Base-by-base conservation (phyloP, 2,113 vertebrate species). In the Rhizomys pruinosus region DNA sequence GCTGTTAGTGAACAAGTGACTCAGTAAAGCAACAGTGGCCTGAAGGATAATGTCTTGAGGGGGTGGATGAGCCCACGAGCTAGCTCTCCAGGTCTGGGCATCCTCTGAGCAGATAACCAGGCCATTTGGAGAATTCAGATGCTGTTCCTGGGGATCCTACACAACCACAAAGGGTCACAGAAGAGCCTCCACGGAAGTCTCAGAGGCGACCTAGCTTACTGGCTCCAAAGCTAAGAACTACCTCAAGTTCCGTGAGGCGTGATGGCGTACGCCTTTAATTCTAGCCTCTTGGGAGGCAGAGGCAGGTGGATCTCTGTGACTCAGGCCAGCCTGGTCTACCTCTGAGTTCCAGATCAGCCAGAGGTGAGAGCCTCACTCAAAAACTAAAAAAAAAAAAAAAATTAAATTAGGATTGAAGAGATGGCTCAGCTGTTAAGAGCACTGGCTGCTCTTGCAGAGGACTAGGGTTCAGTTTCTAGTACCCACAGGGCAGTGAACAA, bases 1-100 rank as follows among this genome's bases (percentile, higher is more conserved):
- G 29, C 72, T 87, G 59, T 16, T 44, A 1, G 71, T 59, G 27
- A 79, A n/a, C 25, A 59, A 77, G 47, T 32, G 63, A 59, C 39
- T 47, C 2, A 13, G 6, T 71, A 7, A 22, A 57, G n/a, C 2
- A 29, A 47, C 0, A 0, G 22, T n/a, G 3, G 4, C 5, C 63
- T 2, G 34, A 59, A 77, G 52, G 64, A 29, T 34, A 23, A 23
- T 7, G 71, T 66, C 57, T 55, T 89, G 23, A 57, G 27, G 34
- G 34, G 12, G n/a, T 4, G 23, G 3, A 29, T 9, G 37, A 1
- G 57, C 78, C 55, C 20, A 8, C 23, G 64, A 88, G 47, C 44
- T 20, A 42, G n/a, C 44, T 72, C 23, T 7, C 44, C 6, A 3
- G 57, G 16, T 16, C 59, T 88, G 55, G 82, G 61, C 39, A 17